Base-by-base conservation (phyloP, 2,888 invertebrate species). In the Lutraria lutraria region DNA sequence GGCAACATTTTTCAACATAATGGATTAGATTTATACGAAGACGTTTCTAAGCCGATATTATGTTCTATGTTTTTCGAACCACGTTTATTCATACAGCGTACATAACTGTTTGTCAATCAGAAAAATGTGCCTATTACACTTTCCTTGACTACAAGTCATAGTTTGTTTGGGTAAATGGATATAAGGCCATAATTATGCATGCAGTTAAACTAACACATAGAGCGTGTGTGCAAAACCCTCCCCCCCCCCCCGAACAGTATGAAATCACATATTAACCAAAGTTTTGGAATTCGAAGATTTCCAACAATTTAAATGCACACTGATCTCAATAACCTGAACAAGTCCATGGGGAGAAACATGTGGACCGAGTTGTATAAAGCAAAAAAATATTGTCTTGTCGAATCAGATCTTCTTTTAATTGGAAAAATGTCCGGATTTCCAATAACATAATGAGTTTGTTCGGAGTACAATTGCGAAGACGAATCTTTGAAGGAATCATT, bases 291-390 rank as follows among this genome's bases (percentile, higher is more conserved):
- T 15, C 56, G 2, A 56, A 56, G 16, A 56, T 68, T 68, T 68
- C n/a, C 3, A 68, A 68, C n/a, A 25, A 68, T 68, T 68, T 68
- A 68, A 25, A 68, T 25, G n/a, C 63, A 68, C 25, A 25, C 0
- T 8, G 25, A 25, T 68, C 25, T 68, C 25, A n/a, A 12, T 25
- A 25, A 68, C 25, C n/a, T 68, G 8, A 8, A 68, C n/a, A 68
- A 13, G 63, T 68, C 63, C 63, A 13, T 25, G 0, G 63, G 25
- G 63, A 68, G 25, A n/a, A 68, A 68, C 34, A 53, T 54, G 72
- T 56, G 54, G 31, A 85, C 25, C 63, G n/a, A 68, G 25, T 68
- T 68, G 21, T 68, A 68, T 68, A 68, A 68, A 68, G 63, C 63
- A 68, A 68, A 68, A n/a, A 68, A 25, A 13, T 68, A n/a, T 68